phyloP scores from a whole-genome alignment of 2,888 invertebrate species.

The Thymelicus lineola region DNA sequence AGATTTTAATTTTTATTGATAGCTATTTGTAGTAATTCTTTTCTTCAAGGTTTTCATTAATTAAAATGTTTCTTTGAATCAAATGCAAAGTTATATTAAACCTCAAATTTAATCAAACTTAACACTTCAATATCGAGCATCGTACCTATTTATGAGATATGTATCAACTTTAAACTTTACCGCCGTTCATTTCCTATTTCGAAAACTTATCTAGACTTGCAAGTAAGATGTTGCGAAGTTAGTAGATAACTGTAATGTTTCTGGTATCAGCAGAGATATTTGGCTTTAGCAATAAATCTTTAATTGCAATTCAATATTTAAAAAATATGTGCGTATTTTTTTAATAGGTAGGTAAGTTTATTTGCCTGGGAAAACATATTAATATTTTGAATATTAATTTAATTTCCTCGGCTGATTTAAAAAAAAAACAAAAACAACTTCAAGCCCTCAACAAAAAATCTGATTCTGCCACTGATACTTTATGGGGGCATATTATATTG shows the following conservation, averaged over 20 bases:
- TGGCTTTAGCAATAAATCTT: not conserved
- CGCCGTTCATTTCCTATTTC: slow-evolving; percentile 21
- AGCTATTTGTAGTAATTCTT: too few species aligned
- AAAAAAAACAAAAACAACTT: too few species aligned
- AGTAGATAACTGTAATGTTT: not conserved
- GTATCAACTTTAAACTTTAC: slow-evolving; percentile 17
- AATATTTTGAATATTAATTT: too few species aligned
- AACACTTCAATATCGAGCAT: not conserved
- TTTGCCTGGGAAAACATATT: too few species aligned
- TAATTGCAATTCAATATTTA: not conserved
- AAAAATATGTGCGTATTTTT: too few species aligned
- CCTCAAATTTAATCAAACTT: slow-evolving; percentile 5
- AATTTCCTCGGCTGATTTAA: too few species aligned
- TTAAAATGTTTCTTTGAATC: not conserved
- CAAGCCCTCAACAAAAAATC: too few species aligned
- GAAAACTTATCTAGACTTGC: slow-evolving; percentile 12
- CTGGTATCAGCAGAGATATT: not conserved
- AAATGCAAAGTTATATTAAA: slow-evolving; percentile 1
- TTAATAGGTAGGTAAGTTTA: too few species aligned
- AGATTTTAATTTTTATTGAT: too few species aligned
- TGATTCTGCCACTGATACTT: too few species aligned
- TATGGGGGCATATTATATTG: too few species aligned
- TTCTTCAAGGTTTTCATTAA: not conserved
- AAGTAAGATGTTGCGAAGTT: slow-evolving; percentile 4
- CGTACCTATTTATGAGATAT: slow-evolving; percentile 6